Evolutionary conservation across 2,113 vertebrate species (phyloP), one percentile per base, ranked within the genome.

Genomic region (Triplophysa siluroides): DNA sequence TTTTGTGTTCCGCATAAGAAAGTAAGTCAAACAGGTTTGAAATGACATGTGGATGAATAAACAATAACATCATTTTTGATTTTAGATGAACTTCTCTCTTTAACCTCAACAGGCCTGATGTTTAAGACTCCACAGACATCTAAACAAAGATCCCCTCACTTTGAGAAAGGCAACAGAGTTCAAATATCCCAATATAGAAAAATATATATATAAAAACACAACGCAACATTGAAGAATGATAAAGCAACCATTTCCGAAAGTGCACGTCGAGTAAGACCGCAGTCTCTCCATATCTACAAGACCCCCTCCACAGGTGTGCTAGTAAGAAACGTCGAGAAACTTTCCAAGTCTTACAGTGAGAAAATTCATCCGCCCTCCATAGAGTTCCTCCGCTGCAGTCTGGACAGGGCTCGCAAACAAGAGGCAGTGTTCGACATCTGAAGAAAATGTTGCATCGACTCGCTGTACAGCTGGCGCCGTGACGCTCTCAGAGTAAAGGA

Each of bases 221-320:
- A 26, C 11, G 56, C 24, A n/a, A 80, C 29, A 82, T 79, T 63
- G 29, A 52, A 82, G 33, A 76, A 56, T 8, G 67, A 62, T 64
- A 78, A 75, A 81, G 65, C 64, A 78, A 69, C 26, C 19, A 56
- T 70, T 69, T 78, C 64, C 74, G 52, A 82, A 85, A 82, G 83
- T 82, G 83, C 83, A 85, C 80, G 79, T 81, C 38, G 69, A 66
- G 64, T 54, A 85, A 82, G 83, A 85, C 73, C 43, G 2, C 11
- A 66, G 62, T 47, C 54, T 26, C 66, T 71, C 64, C 68, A 74
- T 26, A 78, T 74, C 52, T 18, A 68, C 62, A 67, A 14, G 54
- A 73, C 62, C 47, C 33, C 33, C 78, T 81, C 79, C 71, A 82
- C 76, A 82, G 72, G 70, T 75, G 41, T 8, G 45, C 47, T 47